Evolutionary conservation across 2,797 vertebrate species (phyloP).

Genomic region (Channallabes apus): DNA sequence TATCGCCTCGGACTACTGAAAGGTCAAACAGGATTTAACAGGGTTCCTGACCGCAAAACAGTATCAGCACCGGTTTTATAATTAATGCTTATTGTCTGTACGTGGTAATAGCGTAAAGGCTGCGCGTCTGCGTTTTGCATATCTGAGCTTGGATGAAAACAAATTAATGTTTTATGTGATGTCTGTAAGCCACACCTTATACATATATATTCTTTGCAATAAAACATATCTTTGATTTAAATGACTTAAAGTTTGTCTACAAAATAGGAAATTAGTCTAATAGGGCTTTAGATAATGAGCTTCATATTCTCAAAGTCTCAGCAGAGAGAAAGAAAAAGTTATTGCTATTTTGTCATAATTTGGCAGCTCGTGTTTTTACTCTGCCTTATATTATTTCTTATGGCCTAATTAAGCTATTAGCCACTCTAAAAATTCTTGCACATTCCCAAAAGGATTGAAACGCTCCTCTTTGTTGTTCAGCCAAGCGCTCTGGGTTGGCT

Average conservation of each 20-base stretch:
- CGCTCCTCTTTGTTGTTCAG: conserved; percentile 65
- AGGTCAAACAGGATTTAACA: conserved; percentile 77
- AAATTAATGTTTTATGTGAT: conserved; percentile 74
- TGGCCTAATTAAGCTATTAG: conserved; percentile 80
- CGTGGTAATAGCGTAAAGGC: conserved; percentile 73
- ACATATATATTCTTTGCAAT: conserved; percentile 60
- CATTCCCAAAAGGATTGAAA: conserved; percentile 64
- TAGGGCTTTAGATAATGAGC: conserved; percentile 69
- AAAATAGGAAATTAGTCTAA: conserved; percentile 76
- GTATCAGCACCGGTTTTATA: conserved; percentile 63
- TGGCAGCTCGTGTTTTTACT: conserved; percentile 67
- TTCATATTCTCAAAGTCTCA: conserved; percentile 69
- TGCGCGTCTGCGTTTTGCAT: conserved; percentile 73
- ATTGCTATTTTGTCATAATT: conserved; percentile 76
- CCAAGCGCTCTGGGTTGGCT: conserved; percentile 61
- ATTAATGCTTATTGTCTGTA: conserved; percentile 74
- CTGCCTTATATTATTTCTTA: conserved; percentile 79
- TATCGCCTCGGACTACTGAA: conserved; percentile 65
- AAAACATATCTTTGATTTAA: conserved; percentile 68
- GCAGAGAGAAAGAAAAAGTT: conserved; percentile 58
- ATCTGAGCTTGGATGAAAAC: conserved; percentile 75
- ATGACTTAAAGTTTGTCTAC: conserved; percentile 70
- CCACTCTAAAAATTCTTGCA: conserved; percentile 71
- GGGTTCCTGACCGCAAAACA: conserved; percentile 72
- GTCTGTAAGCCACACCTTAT: conserved; percentile 77